These are phyloP conservation scores for Amphiduros pacificus DNA, from an alignment of 2,888 invertebrate species.

Conservation along the genomic window DNA sequence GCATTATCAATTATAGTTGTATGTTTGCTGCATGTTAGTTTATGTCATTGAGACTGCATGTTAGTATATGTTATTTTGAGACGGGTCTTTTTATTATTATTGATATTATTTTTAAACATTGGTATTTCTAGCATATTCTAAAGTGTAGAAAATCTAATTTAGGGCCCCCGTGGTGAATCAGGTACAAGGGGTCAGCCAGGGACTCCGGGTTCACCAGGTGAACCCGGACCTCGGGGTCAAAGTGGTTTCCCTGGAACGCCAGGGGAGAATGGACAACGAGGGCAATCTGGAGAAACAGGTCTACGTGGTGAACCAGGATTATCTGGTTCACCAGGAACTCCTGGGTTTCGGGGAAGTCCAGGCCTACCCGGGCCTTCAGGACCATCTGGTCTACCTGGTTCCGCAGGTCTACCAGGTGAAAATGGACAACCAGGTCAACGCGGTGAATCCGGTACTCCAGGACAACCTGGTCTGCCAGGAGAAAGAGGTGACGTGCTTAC, in stretches of 20 bases:
- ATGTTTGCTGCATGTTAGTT: no score
- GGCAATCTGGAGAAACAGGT: slow-evolving; percentile 13
- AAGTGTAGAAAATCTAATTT: no score
- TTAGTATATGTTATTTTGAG: no score
- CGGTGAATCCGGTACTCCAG: slow-evolving; percentile 7
- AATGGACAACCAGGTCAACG: background rate
- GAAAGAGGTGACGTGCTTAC: no score
- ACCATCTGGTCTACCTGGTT: slow-evolving; percentile 15
- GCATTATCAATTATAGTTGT: no score
- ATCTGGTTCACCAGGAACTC: slow-evolving; percentile 8
- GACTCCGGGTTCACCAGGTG: slow-evolving; percentile 17
- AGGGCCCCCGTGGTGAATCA: background rate
- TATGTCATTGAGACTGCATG: no score
- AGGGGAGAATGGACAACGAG: slow-evolving; percentile 11
- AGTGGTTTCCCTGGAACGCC: background rate
- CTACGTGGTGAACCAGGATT: slow-evolving; percentile 17
- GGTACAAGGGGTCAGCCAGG: slow-evolving; percentile 25
- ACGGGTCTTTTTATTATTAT: no score
- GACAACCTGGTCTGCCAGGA: slow-evolving; percentile 6
- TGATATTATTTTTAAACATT: no score
- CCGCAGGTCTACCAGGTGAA: slow-evolving; percentile 6
- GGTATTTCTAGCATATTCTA: no score
- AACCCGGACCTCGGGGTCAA: slow-evolving; percentile 20
- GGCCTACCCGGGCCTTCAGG: slow-evolving; percentile 14
- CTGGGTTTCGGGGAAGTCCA: background rate